A percentile compares a stretch with the other conserved stretches of the same genome.
Conservation (phyloP, 1,140 invertebrate genomes). For the Venturia canescens region DNA sequence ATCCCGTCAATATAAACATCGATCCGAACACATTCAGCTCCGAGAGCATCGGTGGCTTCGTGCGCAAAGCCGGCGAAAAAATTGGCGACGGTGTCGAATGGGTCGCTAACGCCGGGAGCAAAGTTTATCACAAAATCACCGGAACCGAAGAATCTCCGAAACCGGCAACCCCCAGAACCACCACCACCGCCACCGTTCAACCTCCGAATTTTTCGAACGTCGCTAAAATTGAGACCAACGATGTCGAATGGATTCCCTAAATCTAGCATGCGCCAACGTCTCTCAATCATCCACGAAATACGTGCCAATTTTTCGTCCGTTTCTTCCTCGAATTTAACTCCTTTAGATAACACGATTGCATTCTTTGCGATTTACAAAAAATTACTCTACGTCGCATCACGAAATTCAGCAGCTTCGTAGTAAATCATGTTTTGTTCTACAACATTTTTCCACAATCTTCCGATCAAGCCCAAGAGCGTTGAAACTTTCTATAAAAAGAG, state of each 20-base stretch:
- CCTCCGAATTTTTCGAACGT: constrained; percentile 26
- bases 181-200: not conserved
- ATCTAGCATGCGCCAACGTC: not conserved
- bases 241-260: constrained; percentile 74
- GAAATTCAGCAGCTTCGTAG: too few species aligned
- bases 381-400: too few species aligned
- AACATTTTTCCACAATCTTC: too few species aligned
- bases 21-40: constrained; percentile 86
- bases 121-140: constrained; percentile 77
- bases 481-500: too few species aligned
- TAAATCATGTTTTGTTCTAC: too few species aligned
- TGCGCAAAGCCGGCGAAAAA: constrained; percentile 84
- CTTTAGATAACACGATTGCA: too few species aligned
- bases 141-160: constrained; percentile 63
- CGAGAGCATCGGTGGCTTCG: constrained; percentile 82
- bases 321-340: too few species aligned
- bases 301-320: not conserved
- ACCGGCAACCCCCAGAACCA: constrained; percentile 50
- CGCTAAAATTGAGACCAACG: constrained; percentile 68
- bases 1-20: constrained; percentile 84
- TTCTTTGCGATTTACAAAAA: too few species aligned
- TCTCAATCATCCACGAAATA: not conserved
- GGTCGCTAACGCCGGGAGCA: constrained; percentile 77
- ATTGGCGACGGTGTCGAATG: constrained; percentile 82
- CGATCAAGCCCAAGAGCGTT: too few species aligned